phyloP scores from a whole-genome alignment of 2,113 vertebrate genomes.

The Bos taurus region DNA sequence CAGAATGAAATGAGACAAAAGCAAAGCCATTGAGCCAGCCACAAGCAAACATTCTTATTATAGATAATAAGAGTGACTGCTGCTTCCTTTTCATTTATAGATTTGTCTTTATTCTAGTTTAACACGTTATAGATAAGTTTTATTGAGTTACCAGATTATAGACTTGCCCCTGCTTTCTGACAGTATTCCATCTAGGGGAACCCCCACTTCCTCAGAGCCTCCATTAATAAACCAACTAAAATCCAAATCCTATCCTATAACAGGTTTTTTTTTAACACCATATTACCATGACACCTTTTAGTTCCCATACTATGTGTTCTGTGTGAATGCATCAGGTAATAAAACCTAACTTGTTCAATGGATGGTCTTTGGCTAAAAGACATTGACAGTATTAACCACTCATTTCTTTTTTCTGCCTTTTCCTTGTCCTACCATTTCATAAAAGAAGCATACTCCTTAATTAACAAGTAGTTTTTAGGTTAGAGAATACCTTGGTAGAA shows the following conservation, averaged over 20 bases:
- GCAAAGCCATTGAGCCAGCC: background rate
- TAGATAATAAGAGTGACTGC: background rate
- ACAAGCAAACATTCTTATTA: background rate
- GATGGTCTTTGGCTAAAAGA: background rate
- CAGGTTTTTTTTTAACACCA: background rate
- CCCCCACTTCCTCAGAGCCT: background rate
- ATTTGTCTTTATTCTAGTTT: background rate
- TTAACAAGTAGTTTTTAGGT: background rate
- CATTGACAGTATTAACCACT: background rate
- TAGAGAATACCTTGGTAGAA: background rate
- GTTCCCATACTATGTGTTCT: background rate
- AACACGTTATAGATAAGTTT: background rate
- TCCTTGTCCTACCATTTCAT: background rate
- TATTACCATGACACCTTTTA: background rate
- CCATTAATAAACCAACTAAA: background rate
- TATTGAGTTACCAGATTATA: background rate
- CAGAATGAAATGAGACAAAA: background rate
- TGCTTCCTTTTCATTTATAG: background rate
- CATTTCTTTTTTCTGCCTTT: background rate
- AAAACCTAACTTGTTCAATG: background rate
- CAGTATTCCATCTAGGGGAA: background rate
- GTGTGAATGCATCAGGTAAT: background rate
- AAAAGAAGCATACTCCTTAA: background rate
- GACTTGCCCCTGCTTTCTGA: background rate
- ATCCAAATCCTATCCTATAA: background rate